Conservation (phyloP, 2,797 vertebrate species). For the Anabacerthia variegaticeps region DNA sequence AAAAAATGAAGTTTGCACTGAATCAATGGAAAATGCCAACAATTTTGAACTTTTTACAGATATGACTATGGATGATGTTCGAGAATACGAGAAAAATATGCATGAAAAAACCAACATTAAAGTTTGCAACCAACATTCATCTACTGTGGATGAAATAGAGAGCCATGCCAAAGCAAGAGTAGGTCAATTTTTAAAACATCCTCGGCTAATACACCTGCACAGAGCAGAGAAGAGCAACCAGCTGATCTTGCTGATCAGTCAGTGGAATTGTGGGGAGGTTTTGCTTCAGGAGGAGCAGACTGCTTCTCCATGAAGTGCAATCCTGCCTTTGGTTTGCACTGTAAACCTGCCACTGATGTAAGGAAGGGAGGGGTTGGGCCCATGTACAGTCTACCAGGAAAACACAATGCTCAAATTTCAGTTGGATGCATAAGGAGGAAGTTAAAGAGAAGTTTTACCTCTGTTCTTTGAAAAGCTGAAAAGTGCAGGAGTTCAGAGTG, state of each 20-base stretch:
- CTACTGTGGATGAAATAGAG: slow-evolving; percentile 93
- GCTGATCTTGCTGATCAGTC: not conserved
- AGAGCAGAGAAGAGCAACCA: not conserved
- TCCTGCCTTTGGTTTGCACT: not conserved
- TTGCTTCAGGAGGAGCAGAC: not conserved
- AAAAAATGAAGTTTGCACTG: slow-evolving; percentile 45
- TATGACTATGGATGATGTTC: slow-evolving; percentile 99
- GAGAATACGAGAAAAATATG: slow-evolving; percentile 97
- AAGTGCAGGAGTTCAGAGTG: not conserved
- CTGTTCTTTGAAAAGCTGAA: not conserved
- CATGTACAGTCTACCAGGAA: not conserved
- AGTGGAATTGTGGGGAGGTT: not conserved
- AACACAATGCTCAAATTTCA: not conserved
- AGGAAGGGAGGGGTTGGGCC: not conserved
- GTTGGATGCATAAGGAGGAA: not conserved
- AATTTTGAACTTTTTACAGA: slow-evolving; percentile 92
- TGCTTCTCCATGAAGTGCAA: not conserved
- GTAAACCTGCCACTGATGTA: not conserved
- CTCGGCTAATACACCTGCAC: not conserved
- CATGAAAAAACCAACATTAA: slow-evolving; percentile 99
- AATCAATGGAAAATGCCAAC: slow-evolving; percentile 80
- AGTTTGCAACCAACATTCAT: slow-evolving; percentile 95
- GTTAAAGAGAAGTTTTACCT: not conserved
- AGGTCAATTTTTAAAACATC: slow-evolving; percentile 83
- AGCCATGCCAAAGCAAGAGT: slow-evolving; percentile 94